These are phyloP conservation scores for Sprattus sprattus DNA, from an alignment of 2,113 vertebrate genomes.

Conservation along the genomic window DNA sequence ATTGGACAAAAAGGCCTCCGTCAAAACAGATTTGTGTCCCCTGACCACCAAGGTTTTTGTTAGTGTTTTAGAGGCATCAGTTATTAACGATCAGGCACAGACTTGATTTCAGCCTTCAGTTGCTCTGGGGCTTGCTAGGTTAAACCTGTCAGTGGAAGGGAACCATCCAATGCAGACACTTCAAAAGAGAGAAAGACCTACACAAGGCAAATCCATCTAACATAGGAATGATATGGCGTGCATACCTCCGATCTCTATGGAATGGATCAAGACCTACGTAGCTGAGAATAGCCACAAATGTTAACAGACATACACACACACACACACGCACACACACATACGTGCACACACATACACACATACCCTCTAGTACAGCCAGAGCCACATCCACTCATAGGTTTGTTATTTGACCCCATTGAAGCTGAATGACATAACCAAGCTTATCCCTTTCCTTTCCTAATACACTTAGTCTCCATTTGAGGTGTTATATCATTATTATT, in stretches of 20 bases:
- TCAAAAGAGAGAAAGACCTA: constrained; percentile 61
- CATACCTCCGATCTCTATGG: constrained; percentile 56
- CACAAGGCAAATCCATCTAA: constrained; percentile 55
- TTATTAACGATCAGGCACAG: constrained; percentile 47
- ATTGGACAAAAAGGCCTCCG: constrained; percentile 67
- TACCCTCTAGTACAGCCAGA: constrained; percentile 13
- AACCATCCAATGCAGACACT: constrained; percentile 63
- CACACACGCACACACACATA: constrained; percentile 31
- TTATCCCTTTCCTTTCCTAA: constrained; percentile 50
- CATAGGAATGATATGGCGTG: constrained; percentile 67
- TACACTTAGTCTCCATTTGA: constrained; percentile 39
- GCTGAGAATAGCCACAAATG: constrained; percentile 42
- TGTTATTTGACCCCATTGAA: constrained; percentile 46
- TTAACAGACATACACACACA: constrained; percentile 25
- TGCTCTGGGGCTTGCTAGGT: constrained; percentile 38
- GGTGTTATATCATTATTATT: constrained; percentile 34
- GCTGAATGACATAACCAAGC: constrained; percentile 46
- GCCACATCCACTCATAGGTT: constrained; percentile 40
- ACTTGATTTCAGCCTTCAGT: constrained; percentile 54
- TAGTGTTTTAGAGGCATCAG: constrained; percentile 53
- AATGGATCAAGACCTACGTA: constrained; percentile 59
- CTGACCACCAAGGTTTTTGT: constrained; percentile 53
- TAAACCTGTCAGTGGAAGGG: constrained; percentile 62
- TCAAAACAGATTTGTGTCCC: constrained; percentile 58
- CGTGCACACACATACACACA: constrained; percentile 38